A percentile compares a stretch with the other conserved stretches of the same genome.
These are phyloP conservation scores for Burhinus bistriatus DNA, from an alignment of 2,113 vertebrate genomes.

Conservation along the genomic window DNA sequence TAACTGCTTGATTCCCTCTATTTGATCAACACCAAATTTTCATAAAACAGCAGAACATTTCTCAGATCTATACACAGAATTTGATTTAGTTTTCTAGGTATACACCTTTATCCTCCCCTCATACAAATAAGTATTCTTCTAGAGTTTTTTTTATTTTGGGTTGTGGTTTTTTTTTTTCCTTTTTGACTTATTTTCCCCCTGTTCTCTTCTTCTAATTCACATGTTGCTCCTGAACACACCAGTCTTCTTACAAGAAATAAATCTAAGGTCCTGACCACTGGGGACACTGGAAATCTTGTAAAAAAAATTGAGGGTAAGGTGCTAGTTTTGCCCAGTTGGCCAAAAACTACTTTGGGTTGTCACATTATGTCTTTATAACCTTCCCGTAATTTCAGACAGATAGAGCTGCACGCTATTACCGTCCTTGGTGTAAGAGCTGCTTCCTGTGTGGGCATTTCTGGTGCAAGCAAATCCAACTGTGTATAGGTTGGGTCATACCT, in stretches of 20 bases:
- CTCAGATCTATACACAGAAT: not conserved
- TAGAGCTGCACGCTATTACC: not conserved
- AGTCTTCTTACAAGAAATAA: not conserved
- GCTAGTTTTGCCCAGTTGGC: conserved; percentile 24
- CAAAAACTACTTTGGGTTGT: conserved; percentile 25
- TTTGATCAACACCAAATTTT: not conserved
- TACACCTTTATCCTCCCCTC: not conserved
- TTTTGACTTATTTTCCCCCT: not conserved
- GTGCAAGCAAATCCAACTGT: not conserved
- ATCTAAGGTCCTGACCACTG: not conserved
- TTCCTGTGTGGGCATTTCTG: not conserved
- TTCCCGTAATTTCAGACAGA: conserved; percentile 21
- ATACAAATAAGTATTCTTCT: not conserved
- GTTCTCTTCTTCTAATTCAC: not conserved
- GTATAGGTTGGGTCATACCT: not conserved
- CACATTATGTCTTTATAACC: not conserved
- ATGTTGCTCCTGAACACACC: not conserved
- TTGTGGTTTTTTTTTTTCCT: not conserved
- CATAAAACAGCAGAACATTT: not conserved
- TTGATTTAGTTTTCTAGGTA: not conserved
- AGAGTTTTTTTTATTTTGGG: not conserved
- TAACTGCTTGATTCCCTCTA: not conserved
- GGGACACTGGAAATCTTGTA: not conserved
- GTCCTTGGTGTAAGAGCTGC: not conserved
- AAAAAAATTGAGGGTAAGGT: not conserved